A percentile compares a stretch with the other conserved stretches of the same genome.
phyloP scores from a whole-genome alignment of 2,113 vertebrate species.

The Elaphurus davidianus region DNA sequence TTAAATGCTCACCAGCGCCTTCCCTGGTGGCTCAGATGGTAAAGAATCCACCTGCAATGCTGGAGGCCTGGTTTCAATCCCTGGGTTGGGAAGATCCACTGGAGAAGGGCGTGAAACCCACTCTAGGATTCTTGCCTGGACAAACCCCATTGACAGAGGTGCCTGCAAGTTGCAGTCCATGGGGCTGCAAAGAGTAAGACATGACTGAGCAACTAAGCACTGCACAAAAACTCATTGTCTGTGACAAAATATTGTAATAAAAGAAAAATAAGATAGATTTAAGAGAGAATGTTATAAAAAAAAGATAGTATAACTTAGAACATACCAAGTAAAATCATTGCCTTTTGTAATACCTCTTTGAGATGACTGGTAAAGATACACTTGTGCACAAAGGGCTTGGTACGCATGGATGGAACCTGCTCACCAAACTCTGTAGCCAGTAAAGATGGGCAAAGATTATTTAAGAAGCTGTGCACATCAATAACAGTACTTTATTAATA shows the following conservation, averaged over 20 bases:
- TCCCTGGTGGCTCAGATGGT: neutral
- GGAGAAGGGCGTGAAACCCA: neutral
- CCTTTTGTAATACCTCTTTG: neutral
- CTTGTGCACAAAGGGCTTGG: neutral
- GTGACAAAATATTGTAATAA: neutral
- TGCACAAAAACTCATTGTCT: neutral
- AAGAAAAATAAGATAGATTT: neutral
- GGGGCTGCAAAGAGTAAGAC: neutral
- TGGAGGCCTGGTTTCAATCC: neutral
- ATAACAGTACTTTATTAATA: conserved; percentile 41
- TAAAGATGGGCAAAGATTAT: neutral
- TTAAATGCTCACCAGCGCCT: neutral
- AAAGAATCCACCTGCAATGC: neutral
- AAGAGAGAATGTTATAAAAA: neutral
- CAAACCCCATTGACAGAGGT: neutral
- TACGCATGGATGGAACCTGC: neutral
- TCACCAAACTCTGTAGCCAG: neutral
- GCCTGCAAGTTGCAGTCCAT: neutral
- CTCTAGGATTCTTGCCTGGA: neutral
- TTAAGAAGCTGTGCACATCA: conserved; percentile 47
- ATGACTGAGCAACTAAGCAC: neutral
- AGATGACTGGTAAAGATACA: neutral
- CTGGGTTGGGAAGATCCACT: neutral
- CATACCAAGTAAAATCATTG: neutral
- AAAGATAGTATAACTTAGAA: neutral